phyloP scores from a whole-genome alignment of 2,888 invertebrate species.

The Monopis laevigella region DNA sequence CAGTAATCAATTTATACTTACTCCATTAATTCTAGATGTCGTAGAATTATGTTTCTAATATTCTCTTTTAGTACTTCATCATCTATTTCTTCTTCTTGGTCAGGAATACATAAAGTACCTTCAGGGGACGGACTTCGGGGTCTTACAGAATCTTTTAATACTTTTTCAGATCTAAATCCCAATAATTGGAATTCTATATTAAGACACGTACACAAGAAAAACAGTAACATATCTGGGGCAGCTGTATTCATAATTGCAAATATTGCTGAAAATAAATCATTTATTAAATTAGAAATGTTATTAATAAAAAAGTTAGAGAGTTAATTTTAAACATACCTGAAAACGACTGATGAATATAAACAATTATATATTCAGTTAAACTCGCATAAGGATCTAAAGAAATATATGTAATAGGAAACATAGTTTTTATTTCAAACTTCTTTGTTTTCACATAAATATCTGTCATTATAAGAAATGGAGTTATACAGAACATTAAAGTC shows the following conservation, averaged over 20 bases:
- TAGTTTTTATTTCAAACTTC: conserved; percentile 3
- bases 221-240: conserved; percentile 4
- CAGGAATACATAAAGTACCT: neutral
- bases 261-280: neutral
- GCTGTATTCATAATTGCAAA: conserved; percentile 9
- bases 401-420: conserved; percentile 5
- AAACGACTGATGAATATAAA: conserved; percentile 8
- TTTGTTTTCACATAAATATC: conserved; percentile 4
- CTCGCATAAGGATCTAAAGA: conserved; percentile 1
- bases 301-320: neutral
- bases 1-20: conserved; percentile 1
- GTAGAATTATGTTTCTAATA: conserved; percentile 1
- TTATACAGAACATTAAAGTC: conserved; percentile 6
- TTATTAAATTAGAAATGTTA: neutral
- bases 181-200: conserved; percentile 7
- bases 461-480: conserved; percentile 4
- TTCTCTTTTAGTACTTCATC: neutral
- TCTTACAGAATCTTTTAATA: conserved; percentile 6
- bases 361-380: conserved; percentile 4
- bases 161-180: conserved; percentile 3
- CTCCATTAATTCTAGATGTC: conserved; percentile 9
- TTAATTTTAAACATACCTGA: neutral
- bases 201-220: conserved; percentile 4
- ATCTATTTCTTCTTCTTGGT: neutral
- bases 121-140: neutral